Conservation (phyloP, 2,113 vertebrate species). For the Dicerorhinus sumatrensis region DNA sequence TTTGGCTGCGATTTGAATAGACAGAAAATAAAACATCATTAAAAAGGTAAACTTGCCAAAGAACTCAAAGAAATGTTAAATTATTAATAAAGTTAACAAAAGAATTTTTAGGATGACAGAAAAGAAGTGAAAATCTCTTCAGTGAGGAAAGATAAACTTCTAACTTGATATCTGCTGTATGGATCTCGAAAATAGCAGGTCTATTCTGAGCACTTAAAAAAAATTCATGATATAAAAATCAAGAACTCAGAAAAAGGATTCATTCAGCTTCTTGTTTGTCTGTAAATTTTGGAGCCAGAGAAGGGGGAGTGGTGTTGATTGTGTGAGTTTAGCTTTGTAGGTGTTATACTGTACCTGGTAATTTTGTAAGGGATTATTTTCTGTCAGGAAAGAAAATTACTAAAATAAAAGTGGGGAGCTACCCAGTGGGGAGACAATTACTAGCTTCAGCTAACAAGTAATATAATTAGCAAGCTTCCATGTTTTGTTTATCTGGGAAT, state of each 20-base stretch:
- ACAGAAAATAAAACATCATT: background rate
- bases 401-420: constrained; percentile 64
- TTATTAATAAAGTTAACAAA: background rate
- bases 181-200: background rate
- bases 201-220: background rate
- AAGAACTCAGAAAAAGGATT: constrained; percentile 24
- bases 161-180: background rate
- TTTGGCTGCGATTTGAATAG: constrained; percentile 28
- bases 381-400: constrained; percentile 60
- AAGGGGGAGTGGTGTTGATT: background rate
- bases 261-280: background rate
- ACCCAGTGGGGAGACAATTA: constrained; percentile 44
- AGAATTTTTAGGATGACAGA: background rate
- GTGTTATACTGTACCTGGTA: background rate
- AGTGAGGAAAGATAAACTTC: background rate
- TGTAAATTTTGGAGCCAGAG: constrained; percentile 48
- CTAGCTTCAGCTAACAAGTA: constrained; percentile 59
- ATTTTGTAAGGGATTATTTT: constrained; percentile 65
- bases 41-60: background rate
- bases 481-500: constrained; percentile 78
- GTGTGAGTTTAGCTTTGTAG: constrained; percentile 38
- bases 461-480: constrained; percentile 69
- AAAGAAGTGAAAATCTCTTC: background rate
- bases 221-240: background rate
- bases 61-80: background rate